Percentiles rank a stretch among this genome's conserved stretches.
These are phyloP conservation scores for Zelostemma sp. DNA, from an alignment of 1,140 invertebrate species.

Conservation along the genomic window DNA sequence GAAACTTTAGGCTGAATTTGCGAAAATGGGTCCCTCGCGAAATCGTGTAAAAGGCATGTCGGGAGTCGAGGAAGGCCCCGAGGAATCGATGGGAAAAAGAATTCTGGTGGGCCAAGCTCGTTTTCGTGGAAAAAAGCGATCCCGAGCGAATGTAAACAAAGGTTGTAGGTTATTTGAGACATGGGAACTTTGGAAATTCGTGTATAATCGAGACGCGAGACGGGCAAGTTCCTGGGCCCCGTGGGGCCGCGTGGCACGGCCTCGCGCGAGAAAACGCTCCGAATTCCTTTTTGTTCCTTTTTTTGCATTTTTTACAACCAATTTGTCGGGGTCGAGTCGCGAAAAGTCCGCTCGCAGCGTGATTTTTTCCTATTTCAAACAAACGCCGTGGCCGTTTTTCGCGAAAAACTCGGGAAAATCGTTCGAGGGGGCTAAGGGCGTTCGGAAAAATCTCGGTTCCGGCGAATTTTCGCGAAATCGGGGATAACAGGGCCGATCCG, in stretches of 20 bases:
- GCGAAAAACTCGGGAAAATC: background rate
- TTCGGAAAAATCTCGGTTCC: background rate
- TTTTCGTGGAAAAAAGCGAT: constrained; percentile 73
- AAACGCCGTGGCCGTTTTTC: constrained; percentile 47
- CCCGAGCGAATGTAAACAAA: constrained; percentile 75
- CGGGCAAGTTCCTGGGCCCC: constrained; percentile 39
- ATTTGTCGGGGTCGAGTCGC: constrained; percentile 26
- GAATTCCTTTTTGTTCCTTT: constrained; percentile 30
- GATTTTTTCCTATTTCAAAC: constrained; percentile 63
- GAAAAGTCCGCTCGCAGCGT: constrained; percentile 37
- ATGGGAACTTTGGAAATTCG: background rate
- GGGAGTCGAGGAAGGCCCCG: constrained; percentile 63
- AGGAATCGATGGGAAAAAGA: constrained; percentile 67
- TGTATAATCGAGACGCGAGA: constrained; percentile 6
- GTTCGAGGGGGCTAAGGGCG: constrained; percentile 10
- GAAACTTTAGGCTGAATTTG: constrained; percentile 77
- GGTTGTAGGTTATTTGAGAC: constrained; percentile 63
- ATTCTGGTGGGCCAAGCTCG: constrained; percentile 68
- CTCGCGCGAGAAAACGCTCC: constrained; percentile 47
- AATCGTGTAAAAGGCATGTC: constrained; percentile 69
- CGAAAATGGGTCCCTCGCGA: constrained; percentile 80
- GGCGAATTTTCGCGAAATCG: background rate
- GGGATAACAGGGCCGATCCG: background rate
- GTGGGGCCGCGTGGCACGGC: constrained; percentile 50
- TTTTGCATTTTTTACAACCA: constrained; percentile 41